Evolutionary conservation across 1,140 invertebrate genomes (phyloP), one percentile per base, ranked within the genome.

Genomic region (Whitmania pigra): DNA sequence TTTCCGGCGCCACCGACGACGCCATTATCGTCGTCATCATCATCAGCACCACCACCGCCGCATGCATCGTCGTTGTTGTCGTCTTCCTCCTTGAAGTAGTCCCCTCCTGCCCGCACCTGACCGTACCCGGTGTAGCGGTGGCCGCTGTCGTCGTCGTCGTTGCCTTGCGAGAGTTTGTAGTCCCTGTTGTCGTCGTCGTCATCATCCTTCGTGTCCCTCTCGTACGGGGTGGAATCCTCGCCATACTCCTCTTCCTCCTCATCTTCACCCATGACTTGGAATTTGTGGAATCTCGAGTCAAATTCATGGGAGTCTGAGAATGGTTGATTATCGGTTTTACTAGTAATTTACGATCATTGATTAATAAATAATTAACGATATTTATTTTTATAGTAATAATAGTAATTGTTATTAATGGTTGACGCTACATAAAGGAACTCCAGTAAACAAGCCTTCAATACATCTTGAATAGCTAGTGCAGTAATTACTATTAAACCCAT

Each of bases 121-220:
- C 18, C 20, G 29, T 15, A 25, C 13, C 29, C 1, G 57, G 57
- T n/a, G 20, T 25, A 63, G 22, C 6, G 11, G 57, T 63, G 22
- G 20, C 9, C 6, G 53, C 20, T 40, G 69, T 31, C 55, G 69
- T 17, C 49, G 60, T 49, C 43, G n/a, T 73, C 20, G 66, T 27
- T n/a, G 66, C 53, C 20, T 40, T 66, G 43, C 25, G 66, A n/a
- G 57, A 25, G 49, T 57, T 71, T 9, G 49, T 22, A 22, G 29
- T 53, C 18, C 53, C 55, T 29, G 73, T 66, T 27, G 29, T 25
- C 63, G 17, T 75, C 27, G 49, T 57, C 49, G 55, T 54, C 40
- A 68, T 57, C 66, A 53, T 74, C 71, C 18, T 67, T 63, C 40
- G 72, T 57, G 29, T 54, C 31, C 11, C 22, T 40, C 31, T 36